These are phyloP conservation scores for Symphodus melops DNA, from an alignment of 2,113 vertebrate species.

Conservation along the genomic window DNA sequence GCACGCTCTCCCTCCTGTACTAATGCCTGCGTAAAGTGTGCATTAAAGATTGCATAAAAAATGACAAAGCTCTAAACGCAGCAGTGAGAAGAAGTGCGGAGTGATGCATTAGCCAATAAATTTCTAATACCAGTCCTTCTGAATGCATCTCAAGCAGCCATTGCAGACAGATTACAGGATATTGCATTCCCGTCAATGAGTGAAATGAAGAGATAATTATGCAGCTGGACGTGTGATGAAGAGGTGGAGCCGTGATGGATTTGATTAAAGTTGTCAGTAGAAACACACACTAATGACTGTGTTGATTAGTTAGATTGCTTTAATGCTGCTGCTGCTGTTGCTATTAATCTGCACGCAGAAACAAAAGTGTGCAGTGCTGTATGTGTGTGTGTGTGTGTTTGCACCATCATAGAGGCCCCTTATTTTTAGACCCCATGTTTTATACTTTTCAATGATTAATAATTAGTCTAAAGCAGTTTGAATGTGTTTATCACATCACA, in stretches of 20 bases:
- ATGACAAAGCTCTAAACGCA: conserved; percentile 56
- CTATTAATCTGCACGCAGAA: conserved; percentile 75
- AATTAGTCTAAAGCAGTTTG: too few species aligned
- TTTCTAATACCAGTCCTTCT: conserved; percentile 64
- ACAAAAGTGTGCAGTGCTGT: conserved; percentile 62
- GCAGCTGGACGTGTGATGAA: conserved; percentile 65
- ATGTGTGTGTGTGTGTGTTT: conserved; percentile 30
- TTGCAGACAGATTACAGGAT: conserved; percentile 74
- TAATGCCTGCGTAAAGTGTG: conserved; percentile 41
- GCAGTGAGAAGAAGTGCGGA: conserved; percentile 52
- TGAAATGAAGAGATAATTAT: conserved; percentile 83
- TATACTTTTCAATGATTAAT: too few species aligned
- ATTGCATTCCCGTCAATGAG: conserved; percentile 75
- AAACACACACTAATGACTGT: conserved; percentile 80
- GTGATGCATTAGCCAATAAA: conserved; percentile 58
- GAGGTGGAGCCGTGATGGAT: conserved; percentile 73
- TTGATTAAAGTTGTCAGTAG: conserved; percentile 78
- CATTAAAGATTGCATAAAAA: conserved; percentile 61
- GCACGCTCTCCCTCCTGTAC: conserved; percentile 22
- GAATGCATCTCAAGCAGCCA: conserved; percentile 68
- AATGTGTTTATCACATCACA: too few species aligned
- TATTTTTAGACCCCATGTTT: too few species aligned
- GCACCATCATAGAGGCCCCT: too few species aligned
- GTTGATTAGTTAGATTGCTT: conserved; percentile 81
- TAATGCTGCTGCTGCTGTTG: conserved; percentile 54